Evolutionary conservation across 53 echinoderm and acorn worm genomes (phyloP), one percentile per base, ranked within the genome.

Genomic region (Crossaster papposus): DNA sequence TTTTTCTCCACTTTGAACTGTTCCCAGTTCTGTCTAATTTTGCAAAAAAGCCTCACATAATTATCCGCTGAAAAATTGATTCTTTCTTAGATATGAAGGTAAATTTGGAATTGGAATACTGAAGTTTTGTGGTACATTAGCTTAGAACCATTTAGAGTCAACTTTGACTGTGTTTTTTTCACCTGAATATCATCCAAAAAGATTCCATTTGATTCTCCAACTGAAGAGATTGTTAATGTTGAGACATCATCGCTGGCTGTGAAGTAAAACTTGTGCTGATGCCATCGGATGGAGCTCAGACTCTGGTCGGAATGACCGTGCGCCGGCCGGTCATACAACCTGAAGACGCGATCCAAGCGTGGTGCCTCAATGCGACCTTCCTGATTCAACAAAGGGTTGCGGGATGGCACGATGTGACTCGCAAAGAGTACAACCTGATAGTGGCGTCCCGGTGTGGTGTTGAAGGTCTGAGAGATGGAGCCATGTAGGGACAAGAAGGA

Each of bases 281-380:
- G 91, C 91, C 91, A 91, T 18, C 51, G 54, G 23, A 79, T 79
- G 80, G 89, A 79, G 30, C 34, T 70, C 23, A 68, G 31, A 62
- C 30, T 37, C 50, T 62, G 44, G 18, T 89, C 68, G n/a, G 82
- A 58, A 28, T 83, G 75, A 51, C 64, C 64, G 28, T 51, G 53
- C 2, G 68, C 51, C 81, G 81, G 81, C 22, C 54, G 53, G 33
- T 83, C 38, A 74, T 92, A 89, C 64, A 92, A 65, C 23, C 77
- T 71, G 44, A 89, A 92, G 36, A 89, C 92, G 29, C 37, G 89
- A 36, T 79, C 54, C 36, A 89, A 51, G 32, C 92, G 83, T 1
- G 92, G 92, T 10, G 77, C 83, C 55, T 89, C 37, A 76, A 92
- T 64, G 34, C 55, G 37, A 72, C 76, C 92, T 82, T 92, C 92